Percentiles rank a stretch among this genome's conserved stretches.
Conservation (phyloP, 2,888 invertebrate species). For the Gerris lacustris region DNA sequence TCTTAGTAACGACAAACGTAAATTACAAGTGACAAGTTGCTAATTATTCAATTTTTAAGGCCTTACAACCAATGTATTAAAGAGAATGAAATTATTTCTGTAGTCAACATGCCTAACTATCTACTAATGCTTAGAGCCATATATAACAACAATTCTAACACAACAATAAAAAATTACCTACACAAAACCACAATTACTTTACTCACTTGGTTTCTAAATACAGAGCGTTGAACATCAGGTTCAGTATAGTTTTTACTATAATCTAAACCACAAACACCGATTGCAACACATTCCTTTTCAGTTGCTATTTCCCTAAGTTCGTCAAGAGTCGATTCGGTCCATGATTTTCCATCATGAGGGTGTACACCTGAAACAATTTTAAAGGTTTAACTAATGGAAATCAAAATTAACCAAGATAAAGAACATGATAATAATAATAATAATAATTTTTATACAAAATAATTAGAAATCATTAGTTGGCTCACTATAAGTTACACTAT, state of each 20-base stretch:
- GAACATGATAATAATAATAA: neutral
- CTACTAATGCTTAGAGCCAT: too few relatives aligned
- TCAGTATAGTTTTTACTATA: slow-evolving; percentile 90
- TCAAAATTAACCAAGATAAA: neutral
- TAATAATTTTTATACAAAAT: neutral
- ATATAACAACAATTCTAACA: too few relatives aligned
- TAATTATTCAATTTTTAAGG: too few relatives aligned
- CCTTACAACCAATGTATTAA: too few relatives aligned
- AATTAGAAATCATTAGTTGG: too few relatives aligned
- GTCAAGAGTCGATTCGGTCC: slow-evolving; percentile 47
- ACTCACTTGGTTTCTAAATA: slow-evolving; percentile 70
- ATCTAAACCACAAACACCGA: slow-evolving; percentile 89
- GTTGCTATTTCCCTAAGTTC: slow-evolving; percentile 61
- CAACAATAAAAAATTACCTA: too few relatives aligned
- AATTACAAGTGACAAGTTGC: too few relatives aligned
- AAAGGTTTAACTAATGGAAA: slow-evolving; percentile 7
- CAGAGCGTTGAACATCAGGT: slow-evolving; percentile 69
- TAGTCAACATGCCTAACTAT: too few relatives aligned
- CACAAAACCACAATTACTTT: too few relatives aligned
- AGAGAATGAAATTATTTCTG: too few relatives aligned
- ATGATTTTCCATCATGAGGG: slow-evolving; percentile 87
- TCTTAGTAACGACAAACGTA: too few relatives aligned
- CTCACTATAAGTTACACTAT: too few relatives aligned
- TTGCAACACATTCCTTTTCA: slow-evolving; percentile 81
- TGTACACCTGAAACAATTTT: slow-evolving; percentile 55